phyloP scores from a whole-genome alignment of 2,113 vertebrate species.

The Amia ocellicauda region DNA sequence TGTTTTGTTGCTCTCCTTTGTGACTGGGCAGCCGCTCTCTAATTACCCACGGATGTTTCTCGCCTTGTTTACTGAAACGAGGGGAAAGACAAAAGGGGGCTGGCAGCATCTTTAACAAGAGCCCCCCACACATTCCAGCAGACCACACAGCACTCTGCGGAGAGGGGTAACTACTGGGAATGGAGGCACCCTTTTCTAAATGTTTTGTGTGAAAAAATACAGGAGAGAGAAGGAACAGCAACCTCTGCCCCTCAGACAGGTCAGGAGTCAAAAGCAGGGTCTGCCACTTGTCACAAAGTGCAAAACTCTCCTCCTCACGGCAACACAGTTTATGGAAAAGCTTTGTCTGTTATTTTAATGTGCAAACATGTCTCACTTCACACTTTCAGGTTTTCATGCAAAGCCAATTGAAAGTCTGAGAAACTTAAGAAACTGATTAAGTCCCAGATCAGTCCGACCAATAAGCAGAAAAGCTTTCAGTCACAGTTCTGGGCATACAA shows the following conservation, averaged over 20 bases:
- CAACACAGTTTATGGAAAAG: too few species aligned
- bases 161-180: too few species aligned
- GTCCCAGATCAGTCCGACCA: too few species aligned
- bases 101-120: background rate
- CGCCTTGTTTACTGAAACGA: conserved; percentile 43
- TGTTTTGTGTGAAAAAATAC: background rate
- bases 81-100: conserved; percentile 34
- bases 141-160: conserved; percentile 33
- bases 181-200: background rate
- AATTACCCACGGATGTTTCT: conserved; percentile 44
- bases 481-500: too few species aligned
- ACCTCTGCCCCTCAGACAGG: conserved; percentile 7
- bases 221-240: conserved; percentile 1
- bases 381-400: too few species aligned
- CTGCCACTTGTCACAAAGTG: too few species aligned
- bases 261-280: background rate
- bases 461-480: too few species aligned
- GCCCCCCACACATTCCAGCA: conserved; percentile 21
- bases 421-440: too few species aligned
- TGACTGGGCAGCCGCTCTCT: conserved; percentile 23
- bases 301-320: too few species aligned
- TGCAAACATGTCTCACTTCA: too few species aligned
- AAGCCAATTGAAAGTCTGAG: too few species aligned
- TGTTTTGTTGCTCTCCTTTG: conserved; percentile 12
- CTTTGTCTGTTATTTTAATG: too few species aligned